These are phyloP conservation scores for Scaptodrosophila latifasciaeformis DNA, from an alignment of 2,888 invertebrate genomes.

Conservation along the genomic window DNA sequence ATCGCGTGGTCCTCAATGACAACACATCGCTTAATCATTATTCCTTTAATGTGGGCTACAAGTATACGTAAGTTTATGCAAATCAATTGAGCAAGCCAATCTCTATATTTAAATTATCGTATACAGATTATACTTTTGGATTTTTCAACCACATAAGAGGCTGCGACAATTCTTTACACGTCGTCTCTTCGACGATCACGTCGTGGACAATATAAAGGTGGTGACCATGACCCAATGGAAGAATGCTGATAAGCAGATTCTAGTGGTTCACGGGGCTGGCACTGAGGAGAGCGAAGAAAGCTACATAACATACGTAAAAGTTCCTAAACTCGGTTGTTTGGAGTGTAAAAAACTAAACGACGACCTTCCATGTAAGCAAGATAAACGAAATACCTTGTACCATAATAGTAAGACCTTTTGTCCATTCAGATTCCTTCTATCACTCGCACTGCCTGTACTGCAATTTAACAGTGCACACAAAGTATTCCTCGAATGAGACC, in stretches of 20 bases:
- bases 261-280: slow-evolving; percentile 78
- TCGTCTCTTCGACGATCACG: slow-evolving; percentile 79
- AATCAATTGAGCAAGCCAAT: background rate
- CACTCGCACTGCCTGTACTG: slow-evolving; percentile 88
- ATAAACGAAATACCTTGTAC: background rate
- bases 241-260: slow-evolving; percentile 77
- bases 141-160: slow-evolving; percentile 73
- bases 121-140: slow-evolving; percentile 74
- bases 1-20: slow-evolving; percentile 80
- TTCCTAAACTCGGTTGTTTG: slow-evolving; percentile 80
- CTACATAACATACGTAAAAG: slow-evolving; percentile 75
- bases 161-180: slow-evolving; percentile 76
- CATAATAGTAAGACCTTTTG: background rate
- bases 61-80: slow-evolving; percentile 78
- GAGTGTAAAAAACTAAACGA: slow-evolving; percentile 77
- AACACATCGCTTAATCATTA: slow-evolving; percentile 77
- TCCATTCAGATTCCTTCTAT: slow-evolving; percentile 77
- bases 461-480: slow-evolving; percentile 93
- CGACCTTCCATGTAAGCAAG: slow-evolving; percentile 73
- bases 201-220: slow-evolving; percentile 78
- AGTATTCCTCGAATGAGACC: slow-evolving; percentile 91
- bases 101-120: background rate
- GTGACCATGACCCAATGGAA: slow-evolving; percentile 81
- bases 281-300: slow-evolving; percentile 75
- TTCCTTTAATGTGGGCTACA: slow-evolving; percentile 78